A percentile compares a stretch with the other conserved stretches of the same genome.
These are phyloP conservation scores for Helicolenus hilgendorfi DNA, from an alignment of 2,797 vertebrate species.

Conservation along the genomic window DNA sequence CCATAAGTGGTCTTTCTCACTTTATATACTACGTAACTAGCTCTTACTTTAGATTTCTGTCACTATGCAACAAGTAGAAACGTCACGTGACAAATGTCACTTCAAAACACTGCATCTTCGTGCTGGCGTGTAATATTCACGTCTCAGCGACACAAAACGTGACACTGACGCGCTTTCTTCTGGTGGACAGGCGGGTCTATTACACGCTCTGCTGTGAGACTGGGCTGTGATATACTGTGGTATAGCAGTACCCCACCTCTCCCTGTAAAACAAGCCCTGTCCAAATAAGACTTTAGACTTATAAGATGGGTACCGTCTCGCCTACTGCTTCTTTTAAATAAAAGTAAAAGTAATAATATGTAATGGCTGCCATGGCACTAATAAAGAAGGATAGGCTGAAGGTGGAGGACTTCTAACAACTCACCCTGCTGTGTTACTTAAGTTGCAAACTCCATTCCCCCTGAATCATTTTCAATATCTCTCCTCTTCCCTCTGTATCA, in stretches of 20 bases:
- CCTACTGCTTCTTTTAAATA: background rate
- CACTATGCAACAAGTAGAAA: too few species aligned
- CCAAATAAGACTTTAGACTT: background rate
- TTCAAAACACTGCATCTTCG: too few species aligned
- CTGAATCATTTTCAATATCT: conserved; percentile 54
- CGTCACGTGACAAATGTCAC: too few species aligned
- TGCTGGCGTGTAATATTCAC: too few species aligned
- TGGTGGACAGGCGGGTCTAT: too few species aligned
- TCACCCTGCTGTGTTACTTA: conserved; percentile 3
- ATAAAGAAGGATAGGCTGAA: conserved; percentile 12
- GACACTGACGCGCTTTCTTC: too few species aligned
- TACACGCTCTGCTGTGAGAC: too few species aligned
- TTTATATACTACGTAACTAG: too few species aligned
- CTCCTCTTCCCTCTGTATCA: conserved; percentile 46
- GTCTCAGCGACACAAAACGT: too few species aligned
- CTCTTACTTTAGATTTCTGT: too few species aligned
- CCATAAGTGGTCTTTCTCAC: too few species aligned
- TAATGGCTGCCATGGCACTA: background rate
- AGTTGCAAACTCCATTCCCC: conserved; percentile 32
- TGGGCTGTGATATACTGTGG: background rate
- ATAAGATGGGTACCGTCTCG: background rate
- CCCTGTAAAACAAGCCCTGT: background rate
- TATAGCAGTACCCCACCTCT: background rate
- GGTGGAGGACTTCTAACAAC: conserved; percentile 10
- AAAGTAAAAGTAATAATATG: conserved; percentile 12